phyloP scores from a whole-genome alignment of 2,113 vertebrate genomes.

The Hepsetus odoe region DNA sequence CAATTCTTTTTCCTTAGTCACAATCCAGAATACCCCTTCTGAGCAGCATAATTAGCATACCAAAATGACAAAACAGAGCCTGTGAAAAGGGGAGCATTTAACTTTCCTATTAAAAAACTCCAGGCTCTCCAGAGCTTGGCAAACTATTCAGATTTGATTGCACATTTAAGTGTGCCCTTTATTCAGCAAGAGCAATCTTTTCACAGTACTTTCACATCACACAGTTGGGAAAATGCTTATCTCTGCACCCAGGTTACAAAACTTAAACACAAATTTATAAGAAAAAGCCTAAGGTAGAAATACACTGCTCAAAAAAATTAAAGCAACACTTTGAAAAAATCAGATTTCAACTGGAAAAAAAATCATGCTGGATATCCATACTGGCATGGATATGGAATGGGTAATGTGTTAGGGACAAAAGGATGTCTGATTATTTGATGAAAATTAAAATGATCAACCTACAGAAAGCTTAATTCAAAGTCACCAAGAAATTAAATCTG shows the following conservation, averaged over 20 bases:
- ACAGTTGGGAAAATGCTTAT: background rate
- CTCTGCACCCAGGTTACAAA: background rate
- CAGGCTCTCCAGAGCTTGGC: conserved; percentile 12
- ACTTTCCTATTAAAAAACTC: conserved; percentile 16
- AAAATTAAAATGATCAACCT: too few species aligned
- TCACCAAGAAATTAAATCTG: too few species aligned
- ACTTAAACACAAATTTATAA: background rate
- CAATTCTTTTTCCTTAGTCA: conserved; percentile 13
- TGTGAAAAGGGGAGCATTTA: conserved; percentile 19
- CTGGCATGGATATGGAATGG: too few species aligned
- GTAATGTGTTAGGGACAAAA: too few species aligned
- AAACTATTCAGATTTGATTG: conserved; percentile 45
- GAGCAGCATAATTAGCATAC: conserved; percentile 42
- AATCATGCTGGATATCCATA: too few species aligned
- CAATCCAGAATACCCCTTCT: background rate
- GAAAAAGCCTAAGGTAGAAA: background rate
- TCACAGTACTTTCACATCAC: conserved; percentile 24
- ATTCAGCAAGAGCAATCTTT: conserved; percentile 20
- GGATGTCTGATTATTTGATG: too few species aligned
- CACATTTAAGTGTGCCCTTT: conserved; percentile 41
- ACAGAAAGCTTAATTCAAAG: too few species aligned
- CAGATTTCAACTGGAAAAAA: too few species aligned
- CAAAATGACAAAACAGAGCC: conserved; percentile 32
- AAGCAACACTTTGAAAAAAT: too few species aligned
- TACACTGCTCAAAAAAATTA: too few species aligned